Base-by-base conservation (phyloP, 2,888 invertebrate genomes). In the Agonum fuliginosum region DNA sequence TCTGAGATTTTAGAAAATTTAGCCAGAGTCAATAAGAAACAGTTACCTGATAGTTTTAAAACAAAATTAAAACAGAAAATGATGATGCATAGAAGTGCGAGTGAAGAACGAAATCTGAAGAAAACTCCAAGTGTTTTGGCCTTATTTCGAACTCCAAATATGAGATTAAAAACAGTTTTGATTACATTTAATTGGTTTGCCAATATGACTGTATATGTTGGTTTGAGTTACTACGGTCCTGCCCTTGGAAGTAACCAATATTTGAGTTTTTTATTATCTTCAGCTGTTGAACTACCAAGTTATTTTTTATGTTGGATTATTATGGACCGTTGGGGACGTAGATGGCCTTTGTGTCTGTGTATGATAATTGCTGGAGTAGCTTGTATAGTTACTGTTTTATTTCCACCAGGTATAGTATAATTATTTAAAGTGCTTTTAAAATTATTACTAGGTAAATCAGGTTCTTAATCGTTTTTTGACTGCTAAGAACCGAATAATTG, bases 171-270 rank as follows among this genome's bases (percentile, higher is more conserved):
- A 86, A 97, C 97, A 0, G 91, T 92, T 80, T 87, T 96, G 71
- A 95, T 96, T 72, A 96, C 96, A 0, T 86, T 96, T 19, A 96
- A 95, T 85, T 96, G 96, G 96, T 96, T 97, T 85, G 96, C 96
- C 65, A 97, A 95, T 82, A 95, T 96, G 83, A 96, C 95, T 86
- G 97, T 97, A 1, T 97, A 97, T 84, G 94, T 97, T 14, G 97
- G 97, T 0, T 88, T 97, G 41, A 96, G 96, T 81, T 96, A 97
- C 84, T 97, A 97, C 83, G 96, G 96, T 0, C 96, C 97, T 6
- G 93, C 95, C 0, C 89, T 97, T 71, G 97, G 97, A 6, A 94
- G 90, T 83, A 94, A 96, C 85, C 94, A 96, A 82, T 96, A 97
- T 86, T 89, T 97, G 83, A 96, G 96, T 83, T 97, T 97, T 85